Evolutionary conservation across 2,113 vertebrate genomes (phyloP).

Genomic region (Pseudolaguvia tuberculata): DNA sequence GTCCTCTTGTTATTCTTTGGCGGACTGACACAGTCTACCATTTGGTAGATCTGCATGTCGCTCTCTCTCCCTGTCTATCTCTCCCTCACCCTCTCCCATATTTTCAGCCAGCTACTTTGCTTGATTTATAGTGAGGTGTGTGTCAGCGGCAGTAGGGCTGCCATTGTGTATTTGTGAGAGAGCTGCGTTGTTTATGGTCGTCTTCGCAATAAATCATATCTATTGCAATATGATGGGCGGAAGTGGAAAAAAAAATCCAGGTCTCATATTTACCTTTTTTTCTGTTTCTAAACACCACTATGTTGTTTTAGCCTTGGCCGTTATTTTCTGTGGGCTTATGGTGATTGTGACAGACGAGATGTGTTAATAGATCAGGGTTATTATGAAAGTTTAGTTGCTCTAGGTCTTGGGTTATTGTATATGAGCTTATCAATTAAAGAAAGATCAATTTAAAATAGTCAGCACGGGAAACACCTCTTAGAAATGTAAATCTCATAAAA

Average conservation of each 20-base stretch:
- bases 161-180: constrained; percentile 87
- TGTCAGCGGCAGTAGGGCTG: constrained; percentile 84
- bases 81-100: constrained; percentile 20
- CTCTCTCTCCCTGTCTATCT: constrained; percentile 55
- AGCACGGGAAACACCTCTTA: constrained; percentile 72
- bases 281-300: constrained; percentile 17
- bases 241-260: constrained; percentile 62
- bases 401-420: constrained; percentile 84
- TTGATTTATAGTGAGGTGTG: constrained; percentile 97
- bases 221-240: constrained; percentile 78
- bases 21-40: constrained; percentile 49
- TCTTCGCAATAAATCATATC: constrained; percentile 88
- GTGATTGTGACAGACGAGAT: constrained; percentile 76
- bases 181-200: constrained; percentile 90
- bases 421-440: constrained; percentile 87
- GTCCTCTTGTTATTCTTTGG: constrained; percentile 29
- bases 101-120: constrained; percentile 64
- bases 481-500: constrained; percentile 76
- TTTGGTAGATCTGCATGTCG: constrained; percentile 53
- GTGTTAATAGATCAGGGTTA: constrained; percentile 77
- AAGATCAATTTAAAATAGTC: constrained; percentile 88
- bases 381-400: constrained; percentile 78
- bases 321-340: constrained; percentile 59
- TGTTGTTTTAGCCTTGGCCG: constrained; percentile 19
- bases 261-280: constrained; percentile 42